Evolutionary conservation across 2,888 invertebrate species (phyloP).

Genomic region (Sepioteuthis lessoniana): DNA sequence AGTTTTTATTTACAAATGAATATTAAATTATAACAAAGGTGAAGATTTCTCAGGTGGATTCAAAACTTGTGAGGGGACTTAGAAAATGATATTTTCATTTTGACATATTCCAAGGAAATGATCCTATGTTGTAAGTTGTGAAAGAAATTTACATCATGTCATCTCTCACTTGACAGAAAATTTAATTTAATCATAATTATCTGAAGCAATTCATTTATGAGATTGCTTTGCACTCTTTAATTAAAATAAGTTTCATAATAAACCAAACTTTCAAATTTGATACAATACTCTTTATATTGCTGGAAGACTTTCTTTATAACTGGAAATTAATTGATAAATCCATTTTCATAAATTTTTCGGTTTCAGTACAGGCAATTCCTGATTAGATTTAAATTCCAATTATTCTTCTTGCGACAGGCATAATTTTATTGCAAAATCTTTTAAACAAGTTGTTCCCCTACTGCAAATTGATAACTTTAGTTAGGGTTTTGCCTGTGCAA

Average conservation of each 20-base stretch:
- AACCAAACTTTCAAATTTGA: background rate
- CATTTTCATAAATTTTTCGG: background rate
- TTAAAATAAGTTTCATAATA: background rate
- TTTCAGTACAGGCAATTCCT: background rate
- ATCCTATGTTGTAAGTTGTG: too few relatives aligned
- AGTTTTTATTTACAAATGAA: too few relatives aligned
- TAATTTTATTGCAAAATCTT: constrained; percentile 17
- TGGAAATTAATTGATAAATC: background rate
- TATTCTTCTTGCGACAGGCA: background rate
- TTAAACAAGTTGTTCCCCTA: background rate
- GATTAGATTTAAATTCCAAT: background rate
- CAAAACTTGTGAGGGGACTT: too few relatives aligned
- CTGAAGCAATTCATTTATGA: background rate
- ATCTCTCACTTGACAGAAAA: too few relatives aligned
- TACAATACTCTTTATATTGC: background rate
- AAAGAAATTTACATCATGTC: too few relatives aligned
- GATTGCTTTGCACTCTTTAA: background rate
- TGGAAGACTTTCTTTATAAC: background rate
- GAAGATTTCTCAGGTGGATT: too few relatives aligned
- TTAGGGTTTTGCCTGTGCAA: too few relatives aligned
- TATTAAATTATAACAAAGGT: too few relatives aligned
- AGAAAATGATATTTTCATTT: too few relatives aligned
- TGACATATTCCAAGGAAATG: too few relatives aligned
- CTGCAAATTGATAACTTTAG: background rate
- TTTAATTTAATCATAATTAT: background rate